A percentile compares a stretch with the other conserved stretches of the same genome.
These are phyloP conservation scores for Lepidocyrtinus sp. DNA, from an alignment of 2,888 invertebrate genomes.

Conservation along the genomic window DNA sequence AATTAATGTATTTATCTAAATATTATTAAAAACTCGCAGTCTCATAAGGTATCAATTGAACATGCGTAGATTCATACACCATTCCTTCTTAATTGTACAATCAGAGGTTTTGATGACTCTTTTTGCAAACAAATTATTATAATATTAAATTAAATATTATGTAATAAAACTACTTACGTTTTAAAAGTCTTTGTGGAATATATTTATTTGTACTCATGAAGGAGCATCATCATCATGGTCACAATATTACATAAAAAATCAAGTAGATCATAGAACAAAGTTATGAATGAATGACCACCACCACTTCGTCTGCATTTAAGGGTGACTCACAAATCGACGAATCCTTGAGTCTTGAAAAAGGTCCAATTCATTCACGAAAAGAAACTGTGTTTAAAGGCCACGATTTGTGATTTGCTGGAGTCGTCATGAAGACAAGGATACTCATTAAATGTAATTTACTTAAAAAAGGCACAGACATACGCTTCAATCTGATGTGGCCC, in stretches of 20 bases:
- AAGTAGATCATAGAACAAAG: too few species aligned
- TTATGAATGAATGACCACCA: neutral
- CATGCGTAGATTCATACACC: neutral
- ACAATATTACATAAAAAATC: too few species aligned
- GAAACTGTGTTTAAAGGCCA: neutral
- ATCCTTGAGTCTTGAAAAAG: neutral
- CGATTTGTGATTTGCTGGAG: neutral
- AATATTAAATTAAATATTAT: neutral
- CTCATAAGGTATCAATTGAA: neutral
- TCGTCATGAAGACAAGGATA: neutral
- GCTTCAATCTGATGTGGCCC: neutral
- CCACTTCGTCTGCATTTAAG: neutral
- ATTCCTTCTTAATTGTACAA: neutral
- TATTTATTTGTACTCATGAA: too few species aligned
- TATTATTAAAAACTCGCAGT: neutral
- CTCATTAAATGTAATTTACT: conserved; percentile 11
- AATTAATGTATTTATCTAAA: neutral
- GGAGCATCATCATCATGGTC: too few species aligned
- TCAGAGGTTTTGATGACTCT: neutral
- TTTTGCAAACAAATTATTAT: neutral
- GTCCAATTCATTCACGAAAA: conserved; percentile 12
- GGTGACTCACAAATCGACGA: neutral
- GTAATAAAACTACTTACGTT: neutral
- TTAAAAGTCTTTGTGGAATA: neutral
- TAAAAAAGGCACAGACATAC: neutral